Evolutionary conservation across 1,140 invertebrate genomes (phyloP), one percentile per base, ranked within the genome.

Genomic region (Zaprionus tsacasi): DNA sequence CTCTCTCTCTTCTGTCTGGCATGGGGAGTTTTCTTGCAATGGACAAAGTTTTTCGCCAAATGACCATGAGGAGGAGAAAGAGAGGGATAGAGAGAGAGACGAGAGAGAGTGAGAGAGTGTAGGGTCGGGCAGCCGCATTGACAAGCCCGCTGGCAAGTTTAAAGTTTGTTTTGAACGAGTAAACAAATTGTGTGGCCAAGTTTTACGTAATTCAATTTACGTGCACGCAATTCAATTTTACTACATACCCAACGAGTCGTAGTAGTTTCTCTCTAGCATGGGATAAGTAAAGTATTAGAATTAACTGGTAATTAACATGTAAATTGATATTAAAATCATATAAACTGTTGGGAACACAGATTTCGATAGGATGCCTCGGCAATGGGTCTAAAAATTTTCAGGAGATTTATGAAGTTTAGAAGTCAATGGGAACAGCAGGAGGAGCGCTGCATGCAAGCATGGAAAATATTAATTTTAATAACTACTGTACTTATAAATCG

Each of bases 81-180:
- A 6, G 40, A 59, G 10, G 45, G 36, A 35, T 5, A 36, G 45
- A 8, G 50, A 8, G 15, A 30, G 52, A 35, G 36, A 21, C 21
- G 21, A 30, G 4, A 40, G 38, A 5, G 15, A 4, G 33, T 6
- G 27, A 45, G 10, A 7, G 7, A 50, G 43, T 40, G 50, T n/a
- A 52, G 40, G 3, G 36, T 12, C 36, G 33, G 30, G 27, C 13
- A 33, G 40, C 69, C 67, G 79, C 83, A 87, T 82, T 83, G 78
- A 89, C 77, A 89, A 88, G 64, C 67, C 82, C 27, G 54, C 33
- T 7, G 69, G 66, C 58, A 86, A 87, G 61, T 85, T 88, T 89
- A 89, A 88, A 88, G 83, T 88, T 88, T 85, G 83, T 88, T 88
- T 63, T 89, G 83, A 89, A 73, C 85, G 69, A 90, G 85, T 88